phyloP scores from a whole-genome alignment of 2,797 vertebrate genomes.

The Tapirus indicus region DNA sequence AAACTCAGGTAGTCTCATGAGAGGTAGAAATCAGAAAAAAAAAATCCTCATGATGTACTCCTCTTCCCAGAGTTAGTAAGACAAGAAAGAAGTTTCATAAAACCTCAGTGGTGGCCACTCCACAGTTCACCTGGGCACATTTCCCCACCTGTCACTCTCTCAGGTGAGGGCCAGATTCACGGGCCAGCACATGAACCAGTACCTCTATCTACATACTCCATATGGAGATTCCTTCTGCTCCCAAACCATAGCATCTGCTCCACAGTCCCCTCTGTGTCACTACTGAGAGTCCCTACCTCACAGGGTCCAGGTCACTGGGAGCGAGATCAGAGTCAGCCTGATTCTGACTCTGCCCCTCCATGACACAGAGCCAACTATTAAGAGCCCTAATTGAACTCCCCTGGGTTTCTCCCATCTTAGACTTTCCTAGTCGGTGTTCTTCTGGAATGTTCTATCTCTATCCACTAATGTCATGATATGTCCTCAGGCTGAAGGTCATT shows the following conservation, averaged over 20 bases:
- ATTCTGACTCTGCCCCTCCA: not conserved
- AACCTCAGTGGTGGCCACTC: not conserved
- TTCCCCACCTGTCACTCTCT: not conserved
- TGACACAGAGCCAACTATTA: not conserved
- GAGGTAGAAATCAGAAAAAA: not conserved
- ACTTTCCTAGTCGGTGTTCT: not conserved
- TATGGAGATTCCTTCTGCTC: no score
- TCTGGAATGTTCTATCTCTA: not conserved
- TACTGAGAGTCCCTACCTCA: no score
- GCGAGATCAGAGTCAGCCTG: not conserved
- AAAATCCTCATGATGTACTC: not conserved
- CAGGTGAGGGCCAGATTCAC: not conserved
- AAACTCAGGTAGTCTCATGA: not conserved
- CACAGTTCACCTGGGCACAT: not conserved
- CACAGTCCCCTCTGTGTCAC: no score
- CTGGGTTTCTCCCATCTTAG: not conserved
- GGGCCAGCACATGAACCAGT: accelerated
- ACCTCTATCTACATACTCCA: not conserved
- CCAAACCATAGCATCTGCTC: no score
- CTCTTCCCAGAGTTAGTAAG: not conserved
- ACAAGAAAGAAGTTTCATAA: not conserved
- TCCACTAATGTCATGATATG: not conserved
- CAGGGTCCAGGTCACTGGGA: not conserved
- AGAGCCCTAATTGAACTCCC: not conserved
- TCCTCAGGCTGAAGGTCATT: not conserved